Percentiles rank a stretch among this genome's conserved stretches.
Conservation (phyloP, 2,113 vertebrate genomes). For the Ochotona princeps region DNA sequence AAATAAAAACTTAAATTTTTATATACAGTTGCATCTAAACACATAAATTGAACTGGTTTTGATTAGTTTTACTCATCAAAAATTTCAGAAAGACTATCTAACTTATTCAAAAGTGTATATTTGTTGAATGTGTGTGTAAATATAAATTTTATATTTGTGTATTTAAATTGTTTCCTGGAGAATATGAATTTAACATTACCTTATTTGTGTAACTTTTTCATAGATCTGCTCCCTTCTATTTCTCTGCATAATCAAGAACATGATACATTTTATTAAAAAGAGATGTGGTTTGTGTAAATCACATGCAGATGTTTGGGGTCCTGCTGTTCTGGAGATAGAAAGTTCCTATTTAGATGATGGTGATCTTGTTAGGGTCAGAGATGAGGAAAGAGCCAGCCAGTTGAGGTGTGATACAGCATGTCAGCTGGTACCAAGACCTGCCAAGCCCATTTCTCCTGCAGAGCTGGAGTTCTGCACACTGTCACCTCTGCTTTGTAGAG, state of each 20-base stretch:
- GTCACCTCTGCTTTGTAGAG: not conserved
- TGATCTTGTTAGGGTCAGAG: constrained; percentile 26
- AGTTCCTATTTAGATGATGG: not conserved
- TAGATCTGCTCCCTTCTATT: constrained; percentile 15
- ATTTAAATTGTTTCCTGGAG: not conserved
- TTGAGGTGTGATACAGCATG: not conserved
- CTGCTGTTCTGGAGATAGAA: not conserved
- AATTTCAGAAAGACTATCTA: constrained; percentile 2
- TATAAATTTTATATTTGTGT: not conserved
- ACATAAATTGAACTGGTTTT: not conserved
- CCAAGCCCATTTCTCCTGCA: not conserved
- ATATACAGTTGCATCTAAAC: not conserved
- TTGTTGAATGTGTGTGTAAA: not conserved
- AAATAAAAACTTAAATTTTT: constrained; percentile 24
- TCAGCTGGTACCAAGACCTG: not conserved
- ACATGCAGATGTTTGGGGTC: not conserved
- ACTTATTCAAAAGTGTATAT: not conserved
- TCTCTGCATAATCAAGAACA: constrained; percentile 1
- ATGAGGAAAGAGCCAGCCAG: not conserved
- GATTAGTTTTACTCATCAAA: not conserved
- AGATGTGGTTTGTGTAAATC: constrained; percentile 20
- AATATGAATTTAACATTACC: not conserved
- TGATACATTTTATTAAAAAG: constrained; percentile 35
- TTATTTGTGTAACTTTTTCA: constrained; percentile 6
- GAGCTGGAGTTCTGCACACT: not conserved